Evolutionary conservation across 2,888 invertebrate species (phyloP).

Genomic region (Lycocerus yunnanus): DNA sequence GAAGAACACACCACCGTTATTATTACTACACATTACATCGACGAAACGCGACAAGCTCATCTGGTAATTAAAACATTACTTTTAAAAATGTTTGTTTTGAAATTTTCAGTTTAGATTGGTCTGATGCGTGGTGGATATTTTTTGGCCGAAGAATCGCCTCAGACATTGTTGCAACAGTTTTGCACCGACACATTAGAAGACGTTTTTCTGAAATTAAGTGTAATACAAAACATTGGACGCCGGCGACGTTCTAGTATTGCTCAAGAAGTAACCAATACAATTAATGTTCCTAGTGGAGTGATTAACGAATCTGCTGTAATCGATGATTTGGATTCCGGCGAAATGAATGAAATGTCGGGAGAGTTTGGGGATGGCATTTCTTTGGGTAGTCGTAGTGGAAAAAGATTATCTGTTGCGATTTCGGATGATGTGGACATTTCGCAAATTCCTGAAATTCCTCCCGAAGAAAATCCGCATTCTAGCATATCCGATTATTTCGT

Average conservation of each 20-base stretch:
- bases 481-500: conserved; percentile 58
- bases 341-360: conserved; percentile 78
- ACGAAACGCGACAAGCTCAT: conserved; percentile 83
- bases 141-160: conserved; percentile 82
- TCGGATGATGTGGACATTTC: not conserved
- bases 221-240: conserved; percentile 81
- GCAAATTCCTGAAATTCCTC: conserved; percentile 66
- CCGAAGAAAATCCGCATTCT: conserved; percentile 61
- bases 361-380: conserved; percentile 87
- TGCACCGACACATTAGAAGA: conserved; percentile 76
- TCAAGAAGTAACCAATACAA: conserved; percentile 73
- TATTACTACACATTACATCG: conserved; percentile 87
- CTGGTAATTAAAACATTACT: conserved; percentile 59
- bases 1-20: conserved; percentile 82
- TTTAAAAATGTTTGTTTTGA: not conserved
- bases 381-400: conserved; percentile 70
- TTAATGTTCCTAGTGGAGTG: conserved; percentile 67
- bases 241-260: conserved; percentile 79
- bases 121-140: conserved; percentile 83
- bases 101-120: conserved; percentile 67
- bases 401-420: conserved; percentile 26
- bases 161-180: conserved; percentile 71
- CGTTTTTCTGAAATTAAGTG: conserved; percentile 80
- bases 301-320: conserved; percentile 67
- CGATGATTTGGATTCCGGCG: conserved; percentile 72